Base-by-base conservation (phyloP, 1,140 invertebrate species). In the Pseudomyrmex cubaensis region DNA sequence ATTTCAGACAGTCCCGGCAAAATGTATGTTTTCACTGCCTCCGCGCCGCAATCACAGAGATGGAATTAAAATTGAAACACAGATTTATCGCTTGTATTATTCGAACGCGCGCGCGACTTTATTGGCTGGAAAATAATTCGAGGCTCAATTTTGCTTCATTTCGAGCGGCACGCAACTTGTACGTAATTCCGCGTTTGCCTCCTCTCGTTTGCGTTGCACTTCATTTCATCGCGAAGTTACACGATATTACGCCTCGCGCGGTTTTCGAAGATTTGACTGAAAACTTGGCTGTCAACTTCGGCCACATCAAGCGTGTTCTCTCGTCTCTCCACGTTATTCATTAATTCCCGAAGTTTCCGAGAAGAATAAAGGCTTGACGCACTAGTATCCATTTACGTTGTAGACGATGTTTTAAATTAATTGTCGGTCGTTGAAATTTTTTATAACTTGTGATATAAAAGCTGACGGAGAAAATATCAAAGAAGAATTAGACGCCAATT, bases 131-230 rank as follows among this genome's bases (percentile, higher is more conserved):
- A 80, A 80, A 80, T 80, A 20, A 80, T 80, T 80, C 46, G 76
- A 46, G n/a, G 76, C 56, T 72, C 50, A 80, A 80, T 80, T 80
- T 80, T 80, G 54, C 76, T 72, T 80, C 66, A 57, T 70, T 57
- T 70, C 35, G 17, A 59, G 54, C 66, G 13, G 76, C 56, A 56
- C 35, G 25, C 25, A 25, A 25, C 25, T 3, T 25, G 25, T 35
- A 56, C 25, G 50, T 44, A 70, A 80, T 54, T 80, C 61, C 46
- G 15, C 44, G 54, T 59, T 72, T 72, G 20, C 35, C 44, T n/a
- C 5, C 35, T 70, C 76, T 80, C 35, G 7, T 35, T 80, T 20
- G 52, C 76, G n/a, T 70, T 5, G 35, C 35, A 48, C 54, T 72
- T 72, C 54, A 80, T 80, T 72, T 80, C 20, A 20, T 20, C 17